These are phyloP conservation scores for Python bivittatus DNA, from an alignment of 2,113 vertebrate genomes.

Conservation along the genomic window DNA sequence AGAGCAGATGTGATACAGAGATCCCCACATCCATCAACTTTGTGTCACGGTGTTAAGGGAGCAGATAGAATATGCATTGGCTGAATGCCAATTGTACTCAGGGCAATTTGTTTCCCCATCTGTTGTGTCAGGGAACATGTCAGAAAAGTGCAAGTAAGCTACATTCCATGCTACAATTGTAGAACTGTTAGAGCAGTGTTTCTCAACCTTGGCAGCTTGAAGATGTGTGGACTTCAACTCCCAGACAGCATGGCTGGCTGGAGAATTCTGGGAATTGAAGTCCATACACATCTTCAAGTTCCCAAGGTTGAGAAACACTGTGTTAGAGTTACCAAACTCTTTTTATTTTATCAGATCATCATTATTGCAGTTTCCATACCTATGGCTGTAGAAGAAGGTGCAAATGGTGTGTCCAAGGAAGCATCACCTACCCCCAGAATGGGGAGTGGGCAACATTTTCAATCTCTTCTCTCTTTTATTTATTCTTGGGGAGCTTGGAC, in stretches of 20 bases:
- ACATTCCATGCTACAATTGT: not conserved
- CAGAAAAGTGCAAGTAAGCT: not conserved
- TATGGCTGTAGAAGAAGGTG: not conserved
- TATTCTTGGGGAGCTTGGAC: too few species aligned
- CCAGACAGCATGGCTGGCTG: too few species aligned
- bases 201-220: too few species aligned
- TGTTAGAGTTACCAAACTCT: not conserved
- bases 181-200: not conserved
- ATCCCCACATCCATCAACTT: too few species aligned
- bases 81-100: not conserved
- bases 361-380: not conserved
- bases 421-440: too few species aligned
- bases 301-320: too few species aligned
- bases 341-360: not conserved
- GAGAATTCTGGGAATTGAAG: too few species aligned
- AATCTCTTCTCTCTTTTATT: too few species aligned
- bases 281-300: too few species aligned
- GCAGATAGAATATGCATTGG: not conserved
- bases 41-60: not conserved
- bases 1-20: not conserved
- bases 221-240: too few species aligned
- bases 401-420: too few species aligned
- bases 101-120: not conserved
- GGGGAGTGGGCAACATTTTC: too few species aligned
- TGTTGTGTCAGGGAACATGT: not conserved